Base-by-base conservation (phyloP, 2,888 invertebrate genomes). In the Drosophila diplacantha region DNA sequence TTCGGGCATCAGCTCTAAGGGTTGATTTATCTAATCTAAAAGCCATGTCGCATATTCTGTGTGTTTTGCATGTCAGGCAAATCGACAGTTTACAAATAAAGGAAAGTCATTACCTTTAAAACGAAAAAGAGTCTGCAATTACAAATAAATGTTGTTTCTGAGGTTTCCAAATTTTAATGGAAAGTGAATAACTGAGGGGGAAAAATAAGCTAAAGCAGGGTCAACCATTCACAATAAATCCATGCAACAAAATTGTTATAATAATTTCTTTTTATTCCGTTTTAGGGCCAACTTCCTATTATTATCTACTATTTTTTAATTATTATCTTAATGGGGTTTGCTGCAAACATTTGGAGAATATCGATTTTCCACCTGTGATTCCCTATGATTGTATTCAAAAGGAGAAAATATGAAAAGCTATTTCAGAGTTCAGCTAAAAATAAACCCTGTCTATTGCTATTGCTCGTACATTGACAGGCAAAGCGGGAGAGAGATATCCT, bases 11-110 rank as follows among this genome's bases (percentile, higher is more conserved):
- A 29, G 26, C 26, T 26, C 29, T 16, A n/a, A 37, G 11, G 29
- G 50, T 6, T 16, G 26, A n/a, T 14, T 31, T 44, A 44, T 29
- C 44, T 31, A 44, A 44, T 44, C 29, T 5, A 18, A 31, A 31
- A 46, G 18, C 29, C 31, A 31, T 29, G 29, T 43, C 43, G 12
- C 7, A 43, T 18, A 44, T 12, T 29, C 18, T 43, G 29, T 44
- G 9, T 44, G 26, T 43, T 43, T 8, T 29, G 43, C 43, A 2
- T 43, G 44, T 44, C 44, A 44, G 14, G 14, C 44, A 44, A 29
- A 31, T 29, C 31, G 31, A 46, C 44, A 18, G 31, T 20, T 46
- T 29, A 31, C 18, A 44, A 44, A 44, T 44, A 44, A 18, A 44
- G 14, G 8, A 44, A 29, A 12, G 26, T n/a, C 11, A 18, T 18